Base-by-base conservation (phyloP, 2,113 vertebrate species). In the Coryphaenoides rupestris region DNA sequence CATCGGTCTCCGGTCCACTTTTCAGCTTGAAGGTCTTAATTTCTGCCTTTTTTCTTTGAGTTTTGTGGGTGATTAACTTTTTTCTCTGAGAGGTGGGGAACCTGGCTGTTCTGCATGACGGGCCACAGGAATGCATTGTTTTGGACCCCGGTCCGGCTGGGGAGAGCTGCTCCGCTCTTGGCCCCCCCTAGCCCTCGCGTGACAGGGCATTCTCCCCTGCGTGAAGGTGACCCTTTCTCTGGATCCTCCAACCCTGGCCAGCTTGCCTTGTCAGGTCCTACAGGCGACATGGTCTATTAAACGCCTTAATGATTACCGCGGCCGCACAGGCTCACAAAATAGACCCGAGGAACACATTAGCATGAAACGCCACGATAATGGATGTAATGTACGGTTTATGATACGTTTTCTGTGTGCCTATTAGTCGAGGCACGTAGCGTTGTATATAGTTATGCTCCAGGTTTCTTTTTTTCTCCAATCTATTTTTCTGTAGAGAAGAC, bases 211-310 rank as follows among this genome's bases (percentile, higher is more conserved):
- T 77, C 72, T 60, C 70, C 68, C 69, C 80, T n/a, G n/a, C 82
- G 76, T 88, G 84, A 91, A 90, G 88, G 88, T 90, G 88, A 90
- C 88, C 79, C 84, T 65, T 70, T 81, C 65, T 73, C 66, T 74
- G 70, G 82, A 76, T 66, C 58, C 65, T 66, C 70, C 70, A 26
- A n/a, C 64, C 50, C 70, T 65, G 62, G 75, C 70, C 79, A 76
- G 74, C 62, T 69, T 74, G 62, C 72, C 21, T 78, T 74, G 79
- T 75, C 83, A 79, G 71, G 72, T 81, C 77, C 80, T 83, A 59
- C 66, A 79, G 76, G 77, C 71, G 74, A 64, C 69, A 84, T 65
- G 81, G 85, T 88, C 88, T 87, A 89, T 89, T 89, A 87, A 86
- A 67, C 84, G 73, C 79, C 75, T 87, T 90, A 88, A 89, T 88